phyloP scores from a whole-genome alignment of 2,113 vertebrate genomes.

The Syngnathus scovelli region DNA sequence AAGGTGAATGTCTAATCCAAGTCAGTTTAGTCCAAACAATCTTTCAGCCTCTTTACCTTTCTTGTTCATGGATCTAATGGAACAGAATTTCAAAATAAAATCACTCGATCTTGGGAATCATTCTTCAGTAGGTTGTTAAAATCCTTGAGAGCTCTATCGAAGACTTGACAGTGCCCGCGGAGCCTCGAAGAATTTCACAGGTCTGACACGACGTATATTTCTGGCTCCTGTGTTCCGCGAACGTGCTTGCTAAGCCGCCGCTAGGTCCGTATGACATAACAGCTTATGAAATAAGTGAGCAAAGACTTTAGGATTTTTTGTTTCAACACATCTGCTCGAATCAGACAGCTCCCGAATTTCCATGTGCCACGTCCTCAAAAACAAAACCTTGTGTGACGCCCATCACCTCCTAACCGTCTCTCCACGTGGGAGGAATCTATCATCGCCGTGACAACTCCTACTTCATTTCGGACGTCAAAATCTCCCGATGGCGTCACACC shows the following conservation, averaged over 20 bases:
- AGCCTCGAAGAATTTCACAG: slow-evolving; percentile 23
- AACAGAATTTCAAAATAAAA: neutral
- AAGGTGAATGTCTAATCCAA: neutral
- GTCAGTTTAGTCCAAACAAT: neutral
- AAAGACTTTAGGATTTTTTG: neutral
- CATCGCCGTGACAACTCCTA: neutral
- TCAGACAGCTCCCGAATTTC: neutral
- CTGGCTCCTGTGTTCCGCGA: neutral
- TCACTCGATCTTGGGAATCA: neutral
- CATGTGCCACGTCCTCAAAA: neutral
- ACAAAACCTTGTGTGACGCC: neutral
- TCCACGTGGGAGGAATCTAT: slow-evolving; percentile 14
- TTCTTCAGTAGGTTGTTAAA: neutral
- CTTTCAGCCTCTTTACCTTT: neutral
- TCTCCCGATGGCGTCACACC: neutral
- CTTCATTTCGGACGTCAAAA: neutral
- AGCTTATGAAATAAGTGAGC: neutral
- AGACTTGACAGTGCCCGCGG: neutral
- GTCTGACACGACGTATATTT: slow-evolving; percentile 21
- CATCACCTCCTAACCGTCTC: neutral
- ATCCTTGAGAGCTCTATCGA: neutral
- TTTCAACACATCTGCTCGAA: neutral
- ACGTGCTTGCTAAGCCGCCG: slow-evolving; percentile 5
- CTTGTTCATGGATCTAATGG: neutral
- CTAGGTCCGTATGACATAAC: slow-evolving; percentile 8